phyloP scores from a whole-genome alignment of 2,797 vertebrate species.

The Schizopygopsis malacanthus region DNA sequence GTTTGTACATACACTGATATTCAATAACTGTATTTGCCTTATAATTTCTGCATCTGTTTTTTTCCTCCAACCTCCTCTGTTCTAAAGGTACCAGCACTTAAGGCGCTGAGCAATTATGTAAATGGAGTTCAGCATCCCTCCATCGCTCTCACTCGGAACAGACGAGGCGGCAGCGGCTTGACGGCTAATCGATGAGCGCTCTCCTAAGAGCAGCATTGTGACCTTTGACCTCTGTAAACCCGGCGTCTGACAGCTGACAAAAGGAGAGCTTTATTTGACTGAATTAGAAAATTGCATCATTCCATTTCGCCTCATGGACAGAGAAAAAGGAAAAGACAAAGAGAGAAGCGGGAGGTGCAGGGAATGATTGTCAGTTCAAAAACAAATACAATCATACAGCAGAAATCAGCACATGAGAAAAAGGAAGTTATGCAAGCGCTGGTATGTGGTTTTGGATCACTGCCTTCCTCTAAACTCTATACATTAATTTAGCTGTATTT shows the following conservation, averaged over 20 bases:
- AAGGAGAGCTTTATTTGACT: conserved; percentile 69
- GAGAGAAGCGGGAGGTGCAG: not conserved
- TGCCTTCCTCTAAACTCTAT: conserved; percentile 27
- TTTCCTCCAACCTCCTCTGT: conserved; percentile 68
- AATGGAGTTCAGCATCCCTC: conserved; percentile 82
- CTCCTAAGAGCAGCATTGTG: conserved; percentile 68
- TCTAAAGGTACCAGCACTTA: conserved; percentile 71
- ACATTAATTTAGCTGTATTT: conserved; percentile 26
- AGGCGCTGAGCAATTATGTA: conserved; percentile 90
- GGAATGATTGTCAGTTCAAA: conserved; percentile 32
- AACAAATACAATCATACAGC: conserved; percentile 36
- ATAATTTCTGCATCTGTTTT: conserved; percentile 50
- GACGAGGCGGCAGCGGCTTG: conserved; percentile 69
- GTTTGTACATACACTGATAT: conserved; percentile 69
- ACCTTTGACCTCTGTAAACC: conserved; percentile 79
- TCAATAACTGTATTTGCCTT: conserved; percentile 60
- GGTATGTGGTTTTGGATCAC: conserved; percentile 8
- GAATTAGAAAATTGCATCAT: conserved; percentile 68
- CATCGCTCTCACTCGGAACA: conserved; percentile 84
- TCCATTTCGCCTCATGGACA: conserved; percentile 79
- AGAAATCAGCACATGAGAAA: conserved; percentile 28
- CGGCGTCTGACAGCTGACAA: conserved; percentile 83
- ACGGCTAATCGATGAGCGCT: conserved; percentile 84
- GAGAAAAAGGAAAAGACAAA: conserved; percentile 30
- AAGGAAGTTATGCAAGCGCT: conserved; percentile 13